phyloP scores from a whole-genome alignment of 1,140 invertebrate genomes.

The Stegodyphus dumicola region DNA sequence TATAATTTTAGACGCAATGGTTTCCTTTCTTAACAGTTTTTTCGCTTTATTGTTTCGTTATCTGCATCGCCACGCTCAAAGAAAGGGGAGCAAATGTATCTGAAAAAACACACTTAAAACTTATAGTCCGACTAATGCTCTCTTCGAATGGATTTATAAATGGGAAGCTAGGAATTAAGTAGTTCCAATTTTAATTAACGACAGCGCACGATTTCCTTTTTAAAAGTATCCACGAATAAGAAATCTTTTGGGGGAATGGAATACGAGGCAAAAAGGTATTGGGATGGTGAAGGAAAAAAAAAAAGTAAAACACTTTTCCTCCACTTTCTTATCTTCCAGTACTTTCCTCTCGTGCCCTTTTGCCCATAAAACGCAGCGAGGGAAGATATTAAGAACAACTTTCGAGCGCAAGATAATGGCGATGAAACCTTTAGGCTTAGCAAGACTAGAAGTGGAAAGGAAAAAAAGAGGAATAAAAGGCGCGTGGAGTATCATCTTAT shows the following conservation, averaged over 20 bases:
- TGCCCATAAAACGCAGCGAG: constrained; percentile 45
- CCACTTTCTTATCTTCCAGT: constrained; percentile 38
- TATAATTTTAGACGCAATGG: no score
- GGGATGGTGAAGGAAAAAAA: constrained; percentile 12
- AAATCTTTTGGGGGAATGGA: not conserved
- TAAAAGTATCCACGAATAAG: constrained; percentile 27
- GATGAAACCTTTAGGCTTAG: constrained; percentile 57
- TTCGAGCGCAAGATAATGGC: constrained; percentile 50
- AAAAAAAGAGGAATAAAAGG: constrained; percentile 3
- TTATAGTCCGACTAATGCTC: constrained; percentile 25
- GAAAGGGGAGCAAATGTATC: not conserved
- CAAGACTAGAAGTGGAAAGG: constrained; percentile 29
- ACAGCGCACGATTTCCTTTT: constrained; percentile 19
- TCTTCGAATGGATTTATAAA: constrained; percentile 1
- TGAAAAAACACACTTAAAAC: not conserved
- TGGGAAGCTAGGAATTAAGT: constrained; percentile 45
- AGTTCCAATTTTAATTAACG: constrained; percentile 56
- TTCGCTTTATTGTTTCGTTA: no score
- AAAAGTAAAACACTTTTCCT: not conserved
- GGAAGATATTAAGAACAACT: constrained; percentile 44
- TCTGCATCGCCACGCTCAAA: no score
- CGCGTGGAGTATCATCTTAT: constrained; percentile 45
- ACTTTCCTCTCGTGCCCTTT: constrained; percentile 14
- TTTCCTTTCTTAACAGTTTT: no score
- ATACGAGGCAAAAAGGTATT: constrained; percentile 2